Conservation (phyloP, 2,797 vertebrate genomes). For the Enteromius afrohamiltoni region DNA sequence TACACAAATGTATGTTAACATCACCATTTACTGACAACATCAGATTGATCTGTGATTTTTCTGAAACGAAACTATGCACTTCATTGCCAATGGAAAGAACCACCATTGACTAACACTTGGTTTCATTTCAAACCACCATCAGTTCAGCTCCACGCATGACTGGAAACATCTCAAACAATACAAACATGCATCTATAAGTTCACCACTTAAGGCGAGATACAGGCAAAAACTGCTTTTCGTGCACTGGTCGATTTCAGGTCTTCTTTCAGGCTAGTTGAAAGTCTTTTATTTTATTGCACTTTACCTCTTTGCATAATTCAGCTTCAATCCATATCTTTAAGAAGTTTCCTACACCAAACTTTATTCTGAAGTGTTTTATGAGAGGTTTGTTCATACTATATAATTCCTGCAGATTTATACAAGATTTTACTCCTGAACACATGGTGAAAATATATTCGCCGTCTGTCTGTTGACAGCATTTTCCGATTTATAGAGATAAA, state of each 20-base stretch:
- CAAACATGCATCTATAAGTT: not conserved
- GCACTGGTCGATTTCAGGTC: not conserved
- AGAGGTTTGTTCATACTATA: not conserved
- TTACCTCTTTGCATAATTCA: not conserved
- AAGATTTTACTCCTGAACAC: not conserved
- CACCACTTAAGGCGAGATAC: not conserved
- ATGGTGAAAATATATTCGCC: not conserved
- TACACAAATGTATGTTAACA: not conserved
- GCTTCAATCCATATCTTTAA: not conserved
- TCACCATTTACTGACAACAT: not conserved
- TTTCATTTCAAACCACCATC: not conserved
- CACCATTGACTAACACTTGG: not conserved
- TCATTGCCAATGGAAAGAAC: constrained; percentile 46
- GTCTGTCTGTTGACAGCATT: not conserved
- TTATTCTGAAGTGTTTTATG: not conserved
- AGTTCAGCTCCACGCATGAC: not conserved
- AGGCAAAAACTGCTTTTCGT: not conserved
- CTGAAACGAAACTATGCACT: not conserved
- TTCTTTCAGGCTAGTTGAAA: not conserved
- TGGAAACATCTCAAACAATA: not conserved
- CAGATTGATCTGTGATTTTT: not conserved
- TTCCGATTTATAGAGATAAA: not conserved
- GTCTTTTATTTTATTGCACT: not conserved
- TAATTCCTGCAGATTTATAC: not conserved
- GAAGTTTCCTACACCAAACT: not conserved